phyloP scores from a whole-genome alignment of 2,113 vertebrate species.

The Zosterops pallidus region DNA sequence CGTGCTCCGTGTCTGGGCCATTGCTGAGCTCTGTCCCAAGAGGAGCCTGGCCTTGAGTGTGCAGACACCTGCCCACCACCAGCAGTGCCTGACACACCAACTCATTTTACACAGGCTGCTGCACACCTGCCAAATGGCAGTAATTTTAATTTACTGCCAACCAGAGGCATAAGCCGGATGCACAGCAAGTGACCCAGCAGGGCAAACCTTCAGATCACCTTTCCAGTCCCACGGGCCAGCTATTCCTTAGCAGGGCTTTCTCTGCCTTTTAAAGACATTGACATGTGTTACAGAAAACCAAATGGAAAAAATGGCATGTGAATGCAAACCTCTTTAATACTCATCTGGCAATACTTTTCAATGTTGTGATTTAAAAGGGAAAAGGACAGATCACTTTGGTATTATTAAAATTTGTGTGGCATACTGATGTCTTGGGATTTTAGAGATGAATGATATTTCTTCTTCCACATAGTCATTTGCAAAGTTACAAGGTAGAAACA shows the following conservation, averaged over 20 bases:
- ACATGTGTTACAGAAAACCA: slow-evolving; percentile 19
- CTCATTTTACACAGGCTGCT: slow-evolving; percentile 9
- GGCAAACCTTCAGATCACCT: slow-evolving; percentile 54
- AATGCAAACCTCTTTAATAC: neutral
- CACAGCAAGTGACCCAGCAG: slow-evolving; percentile 19
- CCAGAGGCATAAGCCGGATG: neutral
- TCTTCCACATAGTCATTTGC: neutral
- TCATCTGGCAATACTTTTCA: neutral
- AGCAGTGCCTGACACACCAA: neutral
- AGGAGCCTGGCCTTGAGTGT: neutral
- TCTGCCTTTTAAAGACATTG: neutral
- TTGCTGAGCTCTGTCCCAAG: neutral
- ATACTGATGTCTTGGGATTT: neutral
- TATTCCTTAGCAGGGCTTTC: neutral
- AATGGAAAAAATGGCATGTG: neutral
- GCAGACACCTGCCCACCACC: neutral
- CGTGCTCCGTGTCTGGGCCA: rapidly evolving
- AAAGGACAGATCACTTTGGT: neutral
- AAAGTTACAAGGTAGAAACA: slow-evolving; percentile 10
- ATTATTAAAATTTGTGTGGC: neutral
- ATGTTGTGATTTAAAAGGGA: neutral
- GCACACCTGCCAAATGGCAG: slow-evolving; percentile 42
- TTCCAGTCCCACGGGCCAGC: slow-evolving; percentile 10
- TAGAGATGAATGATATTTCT: neutral
- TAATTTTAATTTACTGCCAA: slow-evolving; percentile 46